Evolutionary conservation across 1,140 invertebrate species (phyloP), one percentile per base, ranked within the genome.

Genomic region (Zaprionus ghesquierei): DNA sequence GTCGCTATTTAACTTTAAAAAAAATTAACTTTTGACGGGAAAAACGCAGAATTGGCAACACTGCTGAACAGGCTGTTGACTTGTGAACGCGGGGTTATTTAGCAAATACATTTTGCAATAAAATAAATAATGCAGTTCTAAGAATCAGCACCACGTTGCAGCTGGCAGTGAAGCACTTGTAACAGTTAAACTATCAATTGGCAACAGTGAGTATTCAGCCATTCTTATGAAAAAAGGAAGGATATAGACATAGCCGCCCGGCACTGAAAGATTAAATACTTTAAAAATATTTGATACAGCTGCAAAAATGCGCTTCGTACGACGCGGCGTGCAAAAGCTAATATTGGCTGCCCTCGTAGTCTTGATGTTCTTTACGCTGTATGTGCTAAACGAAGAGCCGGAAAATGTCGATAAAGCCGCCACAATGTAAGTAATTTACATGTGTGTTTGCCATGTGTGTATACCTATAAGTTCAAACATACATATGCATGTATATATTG

Each of bases 301-400:
- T 69, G 55, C 5, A 61, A 73, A 68, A 73, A 73, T 73, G 70
- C 70, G 70, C 5, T 49, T 61, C 23, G 27, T 60, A 15, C 38
- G 70, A 54, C 70, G 70, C 0, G 50, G 65, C 29, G 50, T 62
- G 3, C 64, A 61, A 38, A 73, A 73, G 33, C 41, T 60, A 5
- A 20, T 49, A 13, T 9, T 73, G 6, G 49, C 68, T 5, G 15
- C 38, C 51, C 18, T 35, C n/a, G 23, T 61, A 5, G 29, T 61
- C 1, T 20, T 69, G 1, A 69, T 69, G 56, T 23, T 69, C 20
- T 22, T 69, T 9, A 61, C 65, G 15, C 22, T 73, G 5, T 54
- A 69, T 27, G 18, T 69, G 1, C 12, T 73, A 8, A 73, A 56
- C 25, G 15, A 25, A 5, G 56, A 61, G 64, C 38, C 56, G 18